Evolutionary conservation across 2,888 invertebrate genomes (phyloP).

Genomic region (Adelphocoris suturalis): DNA sequence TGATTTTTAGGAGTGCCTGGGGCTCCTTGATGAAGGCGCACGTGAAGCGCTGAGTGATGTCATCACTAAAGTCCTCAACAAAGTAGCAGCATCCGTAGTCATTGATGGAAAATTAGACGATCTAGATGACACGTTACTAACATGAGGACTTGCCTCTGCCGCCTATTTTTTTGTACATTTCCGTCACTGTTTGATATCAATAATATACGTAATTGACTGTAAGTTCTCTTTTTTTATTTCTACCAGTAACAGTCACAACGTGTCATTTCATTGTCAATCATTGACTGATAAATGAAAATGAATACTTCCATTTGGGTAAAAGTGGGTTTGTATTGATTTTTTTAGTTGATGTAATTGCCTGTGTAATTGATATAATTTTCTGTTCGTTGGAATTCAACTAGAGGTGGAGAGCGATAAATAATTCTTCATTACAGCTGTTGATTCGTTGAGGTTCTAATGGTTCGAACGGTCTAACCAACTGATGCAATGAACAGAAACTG

Average conservation of each 20-base stretch:
- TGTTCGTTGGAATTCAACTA: no score
- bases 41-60: constrained; percentile 93
- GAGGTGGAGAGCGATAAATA: no score
- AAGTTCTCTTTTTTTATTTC: background rate
- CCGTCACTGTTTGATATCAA: constrained; percentile 65
- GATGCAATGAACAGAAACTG: no score
- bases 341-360: no score
- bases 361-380: no score
- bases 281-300: no score
- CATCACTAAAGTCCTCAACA: constrained; percentile 91
- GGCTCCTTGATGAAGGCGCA: constrained; percentile 91
- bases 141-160: constrained; percentile 73
- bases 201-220: constrained; percentile 62
- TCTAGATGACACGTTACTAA: constrained; percentile 90
- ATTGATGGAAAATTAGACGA: constrained; percentile 93
- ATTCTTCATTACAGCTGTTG: no score
- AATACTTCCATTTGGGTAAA: no score
- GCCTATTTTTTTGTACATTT: constrained; percentile 62
- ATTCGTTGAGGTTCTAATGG: no score
- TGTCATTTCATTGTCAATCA: no score
- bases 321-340: no score
- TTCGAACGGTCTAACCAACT: no score
- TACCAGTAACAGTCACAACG: background rate
- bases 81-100: constrained; percentile 83
- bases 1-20: constrained; percentile 78